A percentile compares a stretch with the other conserved stretches of the same genome.
phyloP scores from a whole-genome alignment of 2,113 vertebrate genomes.

The Lepisosteus oculatus region DNA sequence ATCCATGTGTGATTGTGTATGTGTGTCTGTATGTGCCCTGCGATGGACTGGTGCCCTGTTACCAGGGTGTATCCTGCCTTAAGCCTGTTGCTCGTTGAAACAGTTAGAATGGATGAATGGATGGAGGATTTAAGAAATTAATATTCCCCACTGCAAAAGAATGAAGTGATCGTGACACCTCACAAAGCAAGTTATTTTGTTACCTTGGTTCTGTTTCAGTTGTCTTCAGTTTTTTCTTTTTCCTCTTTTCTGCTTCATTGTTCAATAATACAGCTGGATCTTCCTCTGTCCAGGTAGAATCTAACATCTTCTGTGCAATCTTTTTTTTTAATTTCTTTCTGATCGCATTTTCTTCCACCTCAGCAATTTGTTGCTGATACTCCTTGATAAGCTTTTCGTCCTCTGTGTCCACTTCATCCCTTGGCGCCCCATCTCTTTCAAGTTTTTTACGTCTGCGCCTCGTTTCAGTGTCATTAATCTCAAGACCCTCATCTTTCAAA shows the following conservation, averaged over 20 bases:
- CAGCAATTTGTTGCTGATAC: constrained; percentile 76
- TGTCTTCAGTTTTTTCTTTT: constrained; percentile 81
- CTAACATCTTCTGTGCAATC: constrained; percentile 59
- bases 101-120: no score
- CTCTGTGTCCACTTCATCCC: constrained; percentile 46
- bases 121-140: no score
- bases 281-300: constrained; percentile 44
- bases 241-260: constrained; percentile 74
- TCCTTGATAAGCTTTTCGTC: constrained; percentile 71
- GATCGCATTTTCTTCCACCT: constrained; percentile 69
- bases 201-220: constrained; percentile 70
- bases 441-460: constrained; percentile 51
- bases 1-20: no score
- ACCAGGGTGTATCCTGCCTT: no score
- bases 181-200: not conserved
- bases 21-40: no score
- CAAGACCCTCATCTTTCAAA: constrained; percentile 37
- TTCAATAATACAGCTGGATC: constrained; percentile 54
- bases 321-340: constrained; percentile 71
- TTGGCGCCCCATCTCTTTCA: constrained; percentile 41
- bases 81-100: no score
- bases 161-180: no score
- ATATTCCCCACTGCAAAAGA: no score
- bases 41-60: no score
- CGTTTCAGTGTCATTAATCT: constrained; percentile 45